phyloP scores from a whole-genome alignment of 1,140 invertebrate species.

The Diploscapter pachys region DNA sequence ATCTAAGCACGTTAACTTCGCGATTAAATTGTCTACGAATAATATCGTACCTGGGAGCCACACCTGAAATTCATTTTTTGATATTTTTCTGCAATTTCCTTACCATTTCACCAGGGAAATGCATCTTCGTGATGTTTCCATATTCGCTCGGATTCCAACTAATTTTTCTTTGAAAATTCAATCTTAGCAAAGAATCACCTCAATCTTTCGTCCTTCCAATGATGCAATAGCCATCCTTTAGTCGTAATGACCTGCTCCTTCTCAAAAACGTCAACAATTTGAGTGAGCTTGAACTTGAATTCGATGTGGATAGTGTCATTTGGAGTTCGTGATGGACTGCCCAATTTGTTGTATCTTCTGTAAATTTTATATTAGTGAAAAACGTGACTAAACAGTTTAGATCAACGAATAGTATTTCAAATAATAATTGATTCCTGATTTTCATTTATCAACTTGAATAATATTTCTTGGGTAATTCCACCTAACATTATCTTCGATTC shows the following conservation, averaged over 20 bases:
- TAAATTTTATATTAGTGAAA: too few species aligned
- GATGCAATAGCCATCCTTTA: constrained; percentile 88
- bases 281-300: constrained; percentile 67
- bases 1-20: too few species aligned
- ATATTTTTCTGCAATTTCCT: too few species aligned
- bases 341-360: constrained; percentile 75
- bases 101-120: constrained; percentile 64
- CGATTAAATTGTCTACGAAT: constrained; percentile 73
- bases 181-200: constrained; percentile 73
- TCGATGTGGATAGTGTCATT: constrained; percentile 85
- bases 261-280: constrained; percentile 67
- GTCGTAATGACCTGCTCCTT: constrained; percentile 92
- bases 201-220: constrained; percentile 64
- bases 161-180: constrained; percentile 77
- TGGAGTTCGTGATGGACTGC: constrained; percentile 84
- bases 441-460: too few species aligned
- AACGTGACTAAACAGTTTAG: too few species aligned
- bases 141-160: constrained; percentile 65
- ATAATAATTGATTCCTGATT: too few species aligned
- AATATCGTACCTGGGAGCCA: constrained; percentile 93
- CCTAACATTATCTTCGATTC: too few species aligned
- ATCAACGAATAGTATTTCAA: too few species aligned
- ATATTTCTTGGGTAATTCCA: too few species aligned
- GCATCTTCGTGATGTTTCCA: constrained; percentile 75
- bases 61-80: neutral